Evolutionary conservation across 2,888 invertebrate species (phyloP).

Genomic region (Sthenelais limicola): DNA sequence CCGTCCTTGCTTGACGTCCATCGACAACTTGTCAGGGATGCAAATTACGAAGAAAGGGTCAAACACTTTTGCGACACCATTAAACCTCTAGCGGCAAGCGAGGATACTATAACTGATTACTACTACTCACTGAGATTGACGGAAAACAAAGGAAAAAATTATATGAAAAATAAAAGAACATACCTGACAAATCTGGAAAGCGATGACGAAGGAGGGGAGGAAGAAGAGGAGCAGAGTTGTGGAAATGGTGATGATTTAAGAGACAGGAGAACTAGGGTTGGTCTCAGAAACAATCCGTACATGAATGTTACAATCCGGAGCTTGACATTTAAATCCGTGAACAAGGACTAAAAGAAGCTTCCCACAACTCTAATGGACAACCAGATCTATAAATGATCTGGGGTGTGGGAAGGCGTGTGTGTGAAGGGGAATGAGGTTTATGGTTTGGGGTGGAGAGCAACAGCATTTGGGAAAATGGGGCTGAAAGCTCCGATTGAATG

Average conservation of each 20-base stretch:
- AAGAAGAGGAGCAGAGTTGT: background rate
- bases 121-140: slow-evolving; percentile 6
- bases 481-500: no score
- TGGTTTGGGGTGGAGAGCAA: background rate
- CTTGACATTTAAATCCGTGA: background rate
- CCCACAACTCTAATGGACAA: background rate
- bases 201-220: background rate
- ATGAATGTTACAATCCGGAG: background rate
- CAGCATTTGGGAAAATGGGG: no score
- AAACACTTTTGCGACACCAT: slow-evolving; percentile 13
- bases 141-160: background rate
- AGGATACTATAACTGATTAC: slow-evolving; percentile 5
- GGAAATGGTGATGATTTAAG: no score
- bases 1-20: slow-evolving; percentile 17
- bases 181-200: background rate
- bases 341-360: background rate
- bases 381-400: no score
- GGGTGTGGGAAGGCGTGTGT: background rate
- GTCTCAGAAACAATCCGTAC: background rate
- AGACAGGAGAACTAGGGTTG: no score
- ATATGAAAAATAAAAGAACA: background rate
- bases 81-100: background rate
- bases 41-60: slow-evolving; percentile 5
- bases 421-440: background rate
- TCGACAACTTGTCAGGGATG: background rate